Conservation (phyloP, 1,140 invertebrate species). For the Micrasema minimum region DNA sequence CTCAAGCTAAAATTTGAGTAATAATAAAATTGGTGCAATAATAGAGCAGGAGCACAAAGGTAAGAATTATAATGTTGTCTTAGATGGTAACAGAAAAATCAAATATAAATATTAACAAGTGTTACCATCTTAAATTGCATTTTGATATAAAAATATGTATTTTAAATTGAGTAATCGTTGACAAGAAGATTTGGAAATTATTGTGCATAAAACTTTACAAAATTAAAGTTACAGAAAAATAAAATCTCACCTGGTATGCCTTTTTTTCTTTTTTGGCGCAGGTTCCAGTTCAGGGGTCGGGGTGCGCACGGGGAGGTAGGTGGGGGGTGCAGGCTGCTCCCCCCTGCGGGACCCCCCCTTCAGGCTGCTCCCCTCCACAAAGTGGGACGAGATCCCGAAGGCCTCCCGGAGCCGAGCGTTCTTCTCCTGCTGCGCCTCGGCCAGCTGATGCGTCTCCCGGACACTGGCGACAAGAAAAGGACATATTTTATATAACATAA, state of each 20-base stretch:
- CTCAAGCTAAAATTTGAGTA: no score
- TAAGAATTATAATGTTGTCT: no score
- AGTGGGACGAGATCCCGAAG: slow-evolving; percentile 93
- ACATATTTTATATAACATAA: not conserved
- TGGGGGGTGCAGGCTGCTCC: slow-evolving; percentile 58
- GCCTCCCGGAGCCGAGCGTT: slow-evolving; percentile 92
- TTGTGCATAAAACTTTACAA: no score
- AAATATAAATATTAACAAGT: no score
- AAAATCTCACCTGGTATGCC: slow-evolving; percentile 56
- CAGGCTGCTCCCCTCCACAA: slow-evolving; percentile 93
- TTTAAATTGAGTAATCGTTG: no score
- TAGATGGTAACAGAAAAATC: no score
- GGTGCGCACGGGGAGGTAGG: slow-evolving; percentile 75
- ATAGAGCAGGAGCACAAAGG: no score
- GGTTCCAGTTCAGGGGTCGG: slow-evolving; percentile 59
- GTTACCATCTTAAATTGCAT: no score
- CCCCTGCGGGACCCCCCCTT: slow-evolving; percentile 79
- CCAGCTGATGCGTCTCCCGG: slow-evolving; percentile 94
- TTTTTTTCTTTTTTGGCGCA: slow-evolving; percentile 57
- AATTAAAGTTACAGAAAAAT: no score
- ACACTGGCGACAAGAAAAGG: slow-evolving; percentile 71
- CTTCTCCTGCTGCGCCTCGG: slow-evolving; percentile 96
- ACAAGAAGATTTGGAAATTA: no score
- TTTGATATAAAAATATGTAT: no score
- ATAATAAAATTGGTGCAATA: no score